Percentiles rank a stretch among this genome's conserved stretches.
Evolutionary conservation across 2,797 vertebrate genomes (phyloP).

Genomic region (Passerculus sandwichensis): DNA sequence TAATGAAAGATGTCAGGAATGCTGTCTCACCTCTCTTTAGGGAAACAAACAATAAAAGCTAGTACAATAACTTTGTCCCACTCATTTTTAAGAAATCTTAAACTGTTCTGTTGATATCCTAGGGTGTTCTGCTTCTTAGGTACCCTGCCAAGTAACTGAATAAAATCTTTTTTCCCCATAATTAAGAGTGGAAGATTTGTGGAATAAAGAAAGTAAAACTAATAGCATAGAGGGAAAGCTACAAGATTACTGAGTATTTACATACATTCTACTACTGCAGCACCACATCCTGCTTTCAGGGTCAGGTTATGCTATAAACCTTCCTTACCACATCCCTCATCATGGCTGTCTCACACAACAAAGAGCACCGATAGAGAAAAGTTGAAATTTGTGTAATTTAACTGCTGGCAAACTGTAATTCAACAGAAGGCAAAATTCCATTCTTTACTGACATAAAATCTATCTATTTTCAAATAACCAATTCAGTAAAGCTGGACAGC

Average conservation of each 20-base stretch:
- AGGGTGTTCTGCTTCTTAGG: background rate
- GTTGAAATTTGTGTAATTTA: background rate
- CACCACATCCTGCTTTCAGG: background rate
- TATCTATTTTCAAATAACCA: background rate
- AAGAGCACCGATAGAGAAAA: background rate
- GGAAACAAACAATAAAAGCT: background rate
- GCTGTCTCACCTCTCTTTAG: background rate
- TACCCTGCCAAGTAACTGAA: background rate
- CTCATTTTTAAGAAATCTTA: background rate
- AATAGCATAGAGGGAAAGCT: background rate
- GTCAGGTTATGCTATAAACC: background rate
- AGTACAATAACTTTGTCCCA: background rate
- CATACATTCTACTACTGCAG: background rate
- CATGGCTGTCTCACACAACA: background rate
- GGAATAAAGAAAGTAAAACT: background rate
- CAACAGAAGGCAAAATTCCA: background rate
- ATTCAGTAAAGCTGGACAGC: background rate
- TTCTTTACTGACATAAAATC: background rate
- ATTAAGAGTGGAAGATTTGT: background rate
- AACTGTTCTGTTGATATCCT: background rate
- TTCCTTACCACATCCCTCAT: background rate
- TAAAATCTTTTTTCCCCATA: background rate
- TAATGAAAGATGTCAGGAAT: background rate
- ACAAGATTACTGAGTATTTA: background rate
- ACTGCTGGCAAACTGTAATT: background rate